These are phyloP conservation scores for Cepphus grylle DNA, from an alignment of 2,113 vertebrate species.

Conservation along the genomic window DNA sequence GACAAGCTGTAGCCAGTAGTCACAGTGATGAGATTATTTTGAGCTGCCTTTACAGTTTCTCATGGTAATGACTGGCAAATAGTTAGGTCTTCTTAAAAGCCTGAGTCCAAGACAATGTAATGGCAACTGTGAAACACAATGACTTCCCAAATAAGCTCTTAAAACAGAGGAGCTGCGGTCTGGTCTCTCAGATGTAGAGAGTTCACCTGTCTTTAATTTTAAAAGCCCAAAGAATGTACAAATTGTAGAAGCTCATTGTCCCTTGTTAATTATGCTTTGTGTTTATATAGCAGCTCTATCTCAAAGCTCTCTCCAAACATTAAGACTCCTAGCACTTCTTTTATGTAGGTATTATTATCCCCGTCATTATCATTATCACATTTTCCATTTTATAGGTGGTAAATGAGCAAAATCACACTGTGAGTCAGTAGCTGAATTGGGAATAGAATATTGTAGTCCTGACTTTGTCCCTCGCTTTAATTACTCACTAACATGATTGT, in stretches of 20 bases:
- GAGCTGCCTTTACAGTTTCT: conserved; percentile 2
- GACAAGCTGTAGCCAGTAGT: background rate
- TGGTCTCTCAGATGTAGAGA: background rate
- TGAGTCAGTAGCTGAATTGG: conserved; percentile 42
- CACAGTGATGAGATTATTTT: background rate
- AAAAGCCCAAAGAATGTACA: background rate
- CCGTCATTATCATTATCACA: conserved; percentile 35
- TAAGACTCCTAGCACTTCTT: conserved; percentile 24
- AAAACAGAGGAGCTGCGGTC: background rate
- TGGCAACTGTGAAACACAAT: background rate
- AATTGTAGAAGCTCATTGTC: background rate
- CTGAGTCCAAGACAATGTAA: background rate
- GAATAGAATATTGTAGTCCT: conserved; percentile 22
- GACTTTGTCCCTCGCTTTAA: conserved; percentile 25
- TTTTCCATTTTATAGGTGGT: conserved; percentile 52
- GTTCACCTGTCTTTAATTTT: background rate
- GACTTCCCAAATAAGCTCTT: background rate
- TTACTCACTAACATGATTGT: background rate
- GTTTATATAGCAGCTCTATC: conserved; percentile 16
- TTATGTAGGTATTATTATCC: conserved; percentile 54
- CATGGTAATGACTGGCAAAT: conserved; percentile 6
- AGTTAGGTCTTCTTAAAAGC: conserved; percentile 2
- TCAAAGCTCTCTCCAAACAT: conserved; percentile 31
- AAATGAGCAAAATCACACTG: conserved; percentile 45
- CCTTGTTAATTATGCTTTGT: conserved; percentile 9